These are phyloP conservation scores for Zaprionus ghesquierei DNA, from an alignment of 1,140 invertebrate genomes.

Conservation along the genomic window DNA sequence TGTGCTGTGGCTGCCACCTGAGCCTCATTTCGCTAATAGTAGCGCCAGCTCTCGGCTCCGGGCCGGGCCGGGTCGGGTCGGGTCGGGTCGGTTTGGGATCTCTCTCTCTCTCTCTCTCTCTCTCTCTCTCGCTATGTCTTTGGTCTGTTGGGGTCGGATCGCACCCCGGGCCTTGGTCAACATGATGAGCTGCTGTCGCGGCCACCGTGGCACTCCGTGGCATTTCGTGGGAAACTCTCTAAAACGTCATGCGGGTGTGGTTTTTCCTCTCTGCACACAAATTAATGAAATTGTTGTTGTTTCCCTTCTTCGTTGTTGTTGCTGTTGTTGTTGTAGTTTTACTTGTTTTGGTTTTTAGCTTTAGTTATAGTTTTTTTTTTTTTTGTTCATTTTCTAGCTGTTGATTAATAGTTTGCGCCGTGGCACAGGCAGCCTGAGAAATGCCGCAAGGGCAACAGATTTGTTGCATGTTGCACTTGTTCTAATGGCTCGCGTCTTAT, in stretches of 20 bases:
- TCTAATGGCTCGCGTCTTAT: constrained; percentile 61
- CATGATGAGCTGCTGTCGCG: constrained; percentile 29
- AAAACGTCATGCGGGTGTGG: constrained; percentile 78
- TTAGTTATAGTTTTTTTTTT: background rate
- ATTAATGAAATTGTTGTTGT: constrained; percentile 73
- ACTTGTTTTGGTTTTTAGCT: constrained; percentile 23
- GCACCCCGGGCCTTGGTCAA: constrained; percentile 29
- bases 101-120: background rate
- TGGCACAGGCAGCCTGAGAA: constrained; percentile 6
- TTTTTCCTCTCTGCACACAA: constrained; percentile 69
- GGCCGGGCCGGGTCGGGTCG: constrained; percentile 46
- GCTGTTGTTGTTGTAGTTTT: background rate
- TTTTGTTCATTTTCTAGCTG: background rate
- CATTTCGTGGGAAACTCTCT: constrained; percentile 76
- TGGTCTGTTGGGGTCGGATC: background rate
- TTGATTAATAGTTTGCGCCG: constrained; percentile 4
- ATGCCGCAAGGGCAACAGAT: background rate
- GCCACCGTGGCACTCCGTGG: constrained; percentile 22
- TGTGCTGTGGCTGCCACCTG: constrained; percentile 40
- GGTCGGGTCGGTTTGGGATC: constrained; percentile 1
- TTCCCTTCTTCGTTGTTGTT: background rate
- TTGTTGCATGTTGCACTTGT: constrained; percentile 66
- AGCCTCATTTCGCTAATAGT: constrained; percentile 43
- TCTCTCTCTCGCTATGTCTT: background rate
- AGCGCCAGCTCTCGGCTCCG: constrained; percentile 45